Base-by-base conservation (phyloP, 2,113 vertebrate species). In the Vulpes ferrilata region DNA sequence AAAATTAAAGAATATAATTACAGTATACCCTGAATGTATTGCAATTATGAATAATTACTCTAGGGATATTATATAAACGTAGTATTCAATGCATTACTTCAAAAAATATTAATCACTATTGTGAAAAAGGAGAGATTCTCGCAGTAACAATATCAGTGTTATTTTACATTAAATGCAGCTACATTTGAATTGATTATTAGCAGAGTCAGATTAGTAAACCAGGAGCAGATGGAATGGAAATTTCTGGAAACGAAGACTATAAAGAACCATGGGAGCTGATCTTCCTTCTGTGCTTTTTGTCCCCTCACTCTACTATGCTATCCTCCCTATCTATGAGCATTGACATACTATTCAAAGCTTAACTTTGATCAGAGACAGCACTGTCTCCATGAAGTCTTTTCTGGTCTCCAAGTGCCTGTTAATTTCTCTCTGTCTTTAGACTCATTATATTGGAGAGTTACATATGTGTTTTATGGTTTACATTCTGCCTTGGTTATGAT, bases 21-120 rank as follows among this genome's bases (percentile, higher is more conserved):
- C 19, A n/a, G 23, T 80, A 92, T 43, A 90, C 22, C 20, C 32
- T 80, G 87, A 90, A 55, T 90, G 3, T 64, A 71, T 93, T 95
- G 93, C 5, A 86, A 83, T 85, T 95, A 84, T 93, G 48, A 93
- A 93, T 93, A 69, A 48, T 93, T 95, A 95, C 32, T 94, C 38
- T 51, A 59, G 32, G 32, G 27, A 19, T 94, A 69, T 88, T 81
- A 90, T 67, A n/a, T 84, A 74, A 67, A 65, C 78, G 32, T 71
- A 38, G 43, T 85, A 69, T 90, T 91, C 71, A 5, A 87, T 59
- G 30, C 30, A 35, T 74, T 89, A 84, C 71, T 64, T 97, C 15
- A 96, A 93, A 60, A 92, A 83, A 23, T 95, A 48, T 55, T 93
- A 90, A 19, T 32, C 43, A 48, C n/a, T 83, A 9, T 7, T 90